Conservation (phyloP, 2,113 vertebrate species). For the Tragulus kanchil region DNA sequence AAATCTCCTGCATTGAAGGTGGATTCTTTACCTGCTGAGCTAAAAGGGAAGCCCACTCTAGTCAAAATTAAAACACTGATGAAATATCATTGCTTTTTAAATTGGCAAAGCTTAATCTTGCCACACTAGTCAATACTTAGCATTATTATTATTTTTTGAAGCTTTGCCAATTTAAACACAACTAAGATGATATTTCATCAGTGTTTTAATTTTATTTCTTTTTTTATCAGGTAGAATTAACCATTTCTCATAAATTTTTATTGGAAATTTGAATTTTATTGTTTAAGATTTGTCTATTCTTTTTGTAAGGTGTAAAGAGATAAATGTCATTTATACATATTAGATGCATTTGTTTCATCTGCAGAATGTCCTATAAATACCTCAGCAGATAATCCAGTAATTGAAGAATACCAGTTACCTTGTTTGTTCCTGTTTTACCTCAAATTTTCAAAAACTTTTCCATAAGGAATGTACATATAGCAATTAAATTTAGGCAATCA, state of each 20-base stretch:
- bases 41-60: too few species aligned
- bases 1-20: too few species aligned
- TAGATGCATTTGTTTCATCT: slow-evolving; percentile 26
- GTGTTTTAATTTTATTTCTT: neutral
- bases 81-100: too few species aligned
- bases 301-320: neutral
- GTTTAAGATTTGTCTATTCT: neutral
- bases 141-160: neutral
- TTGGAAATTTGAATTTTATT: slow-evolving; percentile 5
- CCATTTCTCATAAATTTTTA: neutral
- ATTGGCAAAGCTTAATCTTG: too few species aligned
- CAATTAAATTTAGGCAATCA: neutral
- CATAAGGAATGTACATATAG: neutral
- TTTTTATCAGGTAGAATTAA: neutral
- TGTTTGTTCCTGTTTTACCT: neutral
- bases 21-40: too few species aligned
- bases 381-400: neutral
- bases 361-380: neutral
- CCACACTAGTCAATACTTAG: too few species aligned
- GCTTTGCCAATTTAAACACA: neutral
- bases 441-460: slow-evolving; percentile 24
- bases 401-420: neutral
- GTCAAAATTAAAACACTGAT: too few species aligned
- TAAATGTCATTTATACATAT: neutral
- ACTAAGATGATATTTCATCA: neutral